Evolutionary conservation across 1,140 invertebrate genomes (phyloP), one percentile per base, ranked within the genome.

Genomic region (Xylocopa sonorina): DNA sequence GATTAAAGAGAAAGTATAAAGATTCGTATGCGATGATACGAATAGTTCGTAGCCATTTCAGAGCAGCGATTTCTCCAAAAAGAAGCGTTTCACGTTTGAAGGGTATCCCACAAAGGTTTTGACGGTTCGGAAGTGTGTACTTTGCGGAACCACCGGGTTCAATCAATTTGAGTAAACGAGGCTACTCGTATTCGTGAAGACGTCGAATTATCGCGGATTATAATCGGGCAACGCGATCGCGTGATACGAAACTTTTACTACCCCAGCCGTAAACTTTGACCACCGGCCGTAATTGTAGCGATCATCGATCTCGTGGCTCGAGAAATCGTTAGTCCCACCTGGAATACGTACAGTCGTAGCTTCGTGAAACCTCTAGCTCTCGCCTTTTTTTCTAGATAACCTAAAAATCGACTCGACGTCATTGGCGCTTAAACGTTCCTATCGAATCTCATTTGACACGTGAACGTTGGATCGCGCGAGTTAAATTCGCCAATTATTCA

Each of bases 181-280:
- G 62, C 69, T 60, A 53, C 63, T 53, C 43, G 75, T 48, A 80
- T 75, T 83, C 82, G 63, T 50, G 81, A 58, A 84, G 80, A 79
- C 69, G 81, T 83, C 76, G 72, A 74, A 83, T 83, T 83, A 84
- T 83, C 81, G 64, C 51, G 43, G 78, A 80, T 85, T 83, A 83
- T 84, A 75, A 84, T 84, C 78, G 78, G 58, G 48, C 64, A 53
- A 18, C 62, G 48, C 21, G 53, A 18, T 85, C 62, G 83, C 83
- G 83, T 85, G 83, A 76, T 71, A 14, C 55, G 50, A 77, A 85
- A 85, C 83, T 85, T 85, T 85, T 85, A 85, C 83, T 85, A 53
- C 72, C 81, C 72, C 72, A 67, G 78, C 82, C 55, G 77, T 67
- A 85, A 85, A 85, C 81, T 85, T 85, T 43, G 46, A 24, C 81